Base-by-base conservation (phyloP, 2,797 vertebrate species). In the Acestrorhynchus altus region DNA sequence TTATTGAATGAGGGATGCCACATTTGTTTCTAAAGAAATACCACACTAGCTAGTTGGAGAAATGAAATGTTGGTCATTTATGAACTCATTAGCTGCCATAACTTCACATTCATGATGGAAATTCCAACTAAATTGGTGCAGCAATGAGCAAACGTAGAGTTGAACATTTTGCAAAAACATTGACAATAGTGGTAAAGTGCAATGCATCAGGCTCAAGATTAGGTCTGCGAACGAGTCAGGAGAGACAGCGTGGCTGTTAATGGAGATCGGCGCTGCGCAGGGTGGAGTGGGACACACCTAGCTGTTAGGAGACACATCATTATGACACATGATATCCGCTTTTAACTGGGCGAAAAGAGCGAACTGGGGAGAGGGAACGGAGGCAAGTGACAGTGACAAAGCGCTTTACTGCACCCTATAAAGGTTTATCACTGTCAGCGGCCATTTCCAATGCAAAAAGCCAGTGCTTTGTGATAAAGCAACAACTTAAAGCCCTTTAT, bases 401-500 rank as follows among this genome's bases (percentile, higher is more conserved):
- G 92, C 85, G 81, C 86, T 66, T 31, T 85, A 86, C 87, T 77
- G 86, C 89, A 88, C 66, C 76, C 89, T 89, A 85, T 87, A 90
- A 87, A 88, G 90, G 87, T 90, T 93, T 93, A 93, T 94, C 92
- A 92, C 91, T 92, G 92, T 91, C 92, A 90, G 83, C 84, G 87
- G 88, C 60, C 80, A 90, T 91, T 90, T 87, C 90, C 90, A 87
- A 91, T 92, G 92, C 90, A 90, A 92, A 90, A 91, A 91, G 90
- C 89, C 92, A 90, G 87, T 85, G 91, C 88, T 68, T 88, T 65
- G 87, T 49, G 93, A 94, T 94, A 94, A 94, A 91, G 90, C 91
- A 90, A 92, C 92, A 93, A 90, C 92, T 91, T 86, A 92, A 90
- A 93, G 90, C 88, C 88, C 91, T 94, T 94, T 94, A 94, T 94